Conservation (phyloP, 2,888 invertebrate species). For the Pyrgus malvae region DNA sequence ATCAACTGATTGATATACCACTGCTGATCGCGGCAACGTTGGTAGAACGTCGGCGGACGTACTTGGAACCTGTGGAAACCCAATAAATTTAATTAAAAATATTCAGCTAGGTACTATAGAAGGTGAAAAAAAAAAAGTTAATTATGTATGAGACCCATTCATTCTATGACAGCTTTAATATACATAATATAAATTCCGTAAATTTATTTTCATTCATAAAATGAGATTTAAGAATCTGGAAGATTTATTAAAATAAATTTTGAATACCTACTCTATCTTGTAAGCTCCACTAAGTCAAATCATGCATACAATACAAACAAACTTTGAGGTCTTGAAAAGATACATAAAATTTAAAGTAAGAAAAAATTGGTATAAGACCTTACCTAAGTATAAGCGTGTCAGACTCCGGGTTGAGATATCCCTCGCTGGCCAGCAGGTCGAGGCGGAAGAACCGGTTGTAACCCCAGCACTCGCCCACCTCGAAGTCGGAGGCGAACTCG, state of each 20-base stretch:
- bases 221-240: no score
- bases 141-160: no score
- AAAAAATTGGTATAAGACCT: slow-evolving; percentile 7
- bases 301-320: no score
- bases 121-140: no score
- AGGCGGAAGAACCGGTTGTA: slow-evolving; percentile 96
- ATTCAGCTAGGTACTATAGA: no score
- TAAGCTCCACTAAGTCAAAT: no score
- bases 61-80: slow-evolving; percentile 89
- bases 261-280: no score
- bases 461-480: slow-evolving; percentile 98
- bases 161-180: no score
- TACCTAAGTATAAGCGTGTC: slow-evolving; percentile 92
- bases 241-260: no score
- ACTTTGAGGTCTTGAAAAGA: not conserved
- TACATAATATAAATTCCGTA: no score
- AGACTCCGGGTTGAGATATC: slow-evolving; percentile 91
- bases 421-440: slow-evolving; percentile 94
- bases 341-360: not conserved
- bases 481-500: slow-evolving; percentile 97
- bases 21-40: slow-evolving; percentile 95
- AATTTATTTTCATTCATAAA: no score
- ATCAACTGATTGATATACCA: slow-evolving; percentile 95
- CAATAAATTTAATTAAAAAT: not conserved
- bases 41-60: slow-evolving; percentile 95